Evolutionary conservation across 1,140 invertebrate genomes (phyloP).

Genomic region (Mactra quadrangularis): DNA sequence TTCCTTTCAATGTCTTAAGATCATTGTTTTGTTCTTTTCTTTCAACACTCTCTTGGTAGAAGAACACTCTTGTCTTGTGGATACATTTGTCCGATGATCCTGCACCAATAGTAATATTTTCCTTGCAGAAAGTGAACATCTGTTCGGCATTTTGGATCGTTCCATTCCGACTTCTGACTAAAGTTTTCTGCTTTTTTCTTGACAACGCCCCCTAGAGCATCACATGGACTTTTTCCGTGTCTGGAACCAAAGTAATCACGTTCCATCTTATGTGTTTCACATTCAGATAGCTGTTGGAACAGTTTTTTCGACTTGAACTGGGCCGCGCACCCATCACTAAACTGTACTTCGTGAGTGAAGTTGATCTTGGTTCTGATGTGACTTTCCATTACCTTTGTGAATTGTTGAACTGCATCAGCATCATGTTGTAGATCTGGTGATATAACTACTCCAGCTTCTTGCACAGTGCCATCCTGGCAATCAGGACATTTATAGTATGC

Average conservation of each 20-base stretch:
- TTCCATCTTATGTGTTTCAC: neutral
- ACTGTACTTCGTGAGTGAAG: slow-evolving; percentile 23
- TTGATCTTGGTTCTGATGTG: neutral
- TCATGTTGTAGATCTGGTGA: slow-evolving; percentile 14
- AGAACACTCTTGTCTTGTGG: slow-evolving; percentile 39
- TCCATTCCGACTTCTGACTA: slow-evolving; percentile 3
- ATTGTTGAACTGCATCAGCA: slow-evolving; percentile 1
- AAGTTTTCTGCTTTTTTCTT: slow-evolving; percentile 2
- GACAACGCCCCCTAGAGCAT: neutral
- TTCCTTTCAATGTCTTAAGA: slow-evolving; percentile 32
- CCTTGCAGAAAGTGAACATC: neutral
- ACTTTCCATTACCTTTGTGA: slow-evolving; percentile 4
- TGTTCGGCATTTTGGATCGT: neutral
- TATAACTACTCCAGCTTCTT: slow-evolving; percentile 31
- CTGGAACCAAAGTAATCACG: slow-evolving; percentile 15
- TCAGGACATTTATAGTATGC: slow-evolving; percentile 42
- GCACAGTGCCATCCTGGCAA: neutral
- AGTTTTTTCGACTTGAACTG: slow-evolving; percentile 16
- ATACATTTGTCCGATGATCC: neutral
- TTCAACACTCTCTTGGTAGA: slow-evolving; percentile 16
- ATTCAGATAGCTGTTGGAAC: neutral
- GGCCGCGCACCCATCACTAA: slow-evolving; percentile 3
- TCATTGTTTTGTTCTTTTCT: neutral
- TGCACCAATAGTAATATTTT: neutral
- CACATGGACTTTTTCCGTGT: slow-evolving; percentile 14